Conservation (phyloP, 2,888 invertebrate species). For the Spisula subtruncata region DNA sequence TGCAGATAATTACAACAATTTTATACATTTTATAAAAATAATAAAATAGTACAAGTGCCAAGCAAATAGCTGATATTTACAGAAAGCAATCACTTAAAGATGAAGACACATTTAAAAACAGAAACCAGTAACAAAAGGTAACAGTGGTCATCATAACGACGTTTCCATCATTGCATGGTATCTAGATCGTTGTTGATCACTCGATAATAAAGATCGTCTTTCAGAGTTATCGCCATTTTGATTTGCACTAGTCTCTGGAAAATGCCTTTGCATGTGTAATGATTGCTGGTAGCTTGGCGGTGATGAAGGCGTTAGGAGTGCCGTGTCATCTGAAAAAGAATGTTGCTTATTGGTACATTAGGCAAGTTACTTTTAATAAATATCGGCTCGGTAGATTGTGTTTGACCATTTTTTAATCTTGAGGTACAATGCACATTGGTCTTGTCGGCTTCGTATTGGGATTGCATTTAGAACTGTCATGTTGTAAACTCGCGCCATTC, state of each 20-base stretch:
- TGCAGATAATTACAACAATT: too few species aligned
- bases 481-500: not conserved
- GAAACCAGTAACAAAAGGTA: not conserved
- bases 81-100: not conserved
- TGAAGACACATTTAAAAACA: not conserved
- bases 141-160: slow-evolving; percentile 32
- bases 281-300: slow-evolving; percentile 74
- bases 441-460: slow-evolving; percentile 29
- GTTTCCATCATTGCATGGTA: slow-evolving; percentile 59
- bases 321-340: slow-evolving; percentile 13
- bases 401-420: not conserved
- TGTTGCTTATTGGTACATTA: slow-evolving; percentile 60
- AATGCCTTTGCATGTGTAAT: slow-evolving; percentile 68
- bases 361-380: slow-evolving; percentile 61
- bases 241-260: not conserved
- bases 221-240: not conserved
- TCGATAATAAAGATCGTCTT: not conserved
- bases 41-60: not conserved
- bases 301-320: slow-evolving; percentile 54
- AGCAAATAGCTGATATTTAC: not conserved
- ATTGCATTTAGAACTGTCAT: too few species aligned
- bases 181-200: not conserved
- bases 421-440: slow-evolving; percentile 28
- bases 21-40: not conserved
- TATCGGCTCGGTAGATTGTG: not conserved